These are phyloP conservation scores for Lerista edwardsae DNA, from an alignment of 2,797 vertebrate genomes.

Conservation along the genomic window DNA sequence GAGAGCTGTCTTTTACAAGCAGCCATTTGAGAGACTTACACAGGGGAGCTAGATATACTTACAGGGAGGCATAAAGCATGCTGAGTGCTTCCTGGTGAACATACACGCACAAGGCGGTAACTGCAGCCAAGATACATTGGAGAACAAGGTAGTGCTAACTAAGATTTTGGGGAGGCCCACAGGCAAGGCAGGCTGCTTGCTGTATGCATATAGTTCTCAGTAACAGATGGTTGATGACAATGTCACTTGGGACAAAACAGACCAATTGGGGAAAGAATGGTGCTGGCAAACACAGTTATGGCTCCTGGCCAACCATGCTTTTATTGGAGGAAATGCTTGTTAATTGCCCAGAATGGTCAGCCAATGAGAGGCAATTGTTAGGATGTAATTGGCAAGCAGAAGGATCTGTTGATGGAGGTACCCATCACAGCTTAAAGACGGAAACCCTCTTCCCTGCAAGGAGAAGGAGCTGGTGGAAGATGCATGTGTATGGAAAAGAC, in stretches of 20 bases:
- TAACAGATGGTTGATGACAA: background rate
- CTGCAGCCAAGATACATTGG: background rate
- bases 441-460: too few relatives aligned
- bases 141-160: background rate
- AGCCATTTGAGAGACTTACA: slow-evolving; percentile 18
- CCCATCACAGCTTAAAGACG: too few relatives aligned
- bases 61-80: slow-evolving; percentile 8
- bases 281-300: background rate
- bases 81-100: background rate
- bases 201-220: background rate
- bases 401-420: too few relatives aligned
- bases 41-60: background rate
- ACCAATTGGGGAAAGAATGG: background rate
- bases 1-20: background rate
- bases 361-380: too few relatives aligned
- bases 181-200: background rate
- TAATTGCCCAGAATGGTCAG: too few relatives aligned
- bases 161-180: too few relatives aligned
- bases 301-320: too few relatives aligned
- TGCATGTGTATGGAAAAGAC: too few relatives aligned
- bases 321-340: too few relatives aligned
- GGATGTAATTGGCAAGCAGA: too few relatives aligned
- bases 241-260: background rate
- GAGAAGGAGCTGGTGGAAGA: too few relatives aligned
- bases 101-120: background rate